Evolutionary conservation across 2,888 invertebrate genomes (phyloP).

Genomic region (Andrena hattorfiana): DNA sequence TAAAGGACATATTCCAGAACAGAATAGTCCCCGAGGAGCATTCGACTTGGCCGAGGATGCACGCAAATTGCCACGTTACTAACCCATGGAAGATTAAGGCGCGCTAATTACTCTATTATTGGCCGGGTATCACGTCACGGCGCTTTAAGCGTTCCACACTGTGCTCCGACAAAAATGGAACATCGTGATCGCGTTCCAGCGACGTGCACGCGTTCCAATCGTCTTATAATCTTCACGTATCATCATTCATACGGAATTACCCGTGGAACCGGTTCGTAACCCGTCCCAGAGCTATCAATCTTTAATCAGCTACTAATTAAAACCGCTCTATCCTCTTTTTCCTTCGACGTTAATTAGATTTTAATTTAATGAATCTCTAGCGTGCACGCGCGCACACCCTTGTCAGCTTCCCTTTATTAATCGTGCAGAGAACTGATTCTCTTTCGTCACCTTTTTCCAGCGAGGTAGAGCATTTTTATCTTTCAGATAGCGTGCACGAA

Average conservation of each 20-base stretch:
- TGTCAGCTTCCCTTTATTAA: constrained; percentile 41
- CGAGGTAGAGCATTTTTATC: not conserved
- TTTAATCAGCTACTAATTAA: constrained; percentile 50
- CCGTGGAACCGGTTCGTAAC: not conserved
- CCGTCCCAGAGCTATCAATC: constrained; percentile 28
- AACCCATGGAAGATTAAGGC: constrained; percentile 41
- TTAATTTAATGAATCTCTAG: constrained; percentile 44
- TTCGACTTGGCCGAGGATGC: constrained; percentile 42
- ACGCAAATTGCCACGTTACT: constrained; percentile 51
- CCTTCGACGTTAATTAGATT: constrained; percentile 46
- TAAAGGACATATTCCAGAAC: constrained; percentile 9
- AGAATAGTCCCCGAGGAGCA: constrained; percentile 13
- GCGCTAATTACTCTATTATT: constrained; percentile 44
- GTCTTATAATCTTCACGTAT: constrained; percentile 15
- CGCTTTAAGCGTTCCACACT: constrained; percentile 28
- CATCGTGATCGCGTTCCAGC: not conserved
- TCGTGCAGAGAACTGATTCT: constrained; percentile 15
- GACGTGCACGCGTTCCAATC: constrained; percentile 12
- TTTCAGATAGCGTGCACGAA: not conserved
- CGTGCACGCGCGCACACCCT: constrained; percentile 2
- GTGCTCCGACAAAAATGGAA: constrained; percentile 1
- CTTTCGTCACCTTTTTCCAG: not conserved
- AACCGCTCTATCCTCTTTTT: constrained; percentile 22
- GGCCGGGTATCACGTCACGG: constrained; percentile 21
- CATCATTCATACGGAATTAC: constrained; percentile 31